Conservation (phyloP, 1,140 invertebrate species). For the Heliconius congener region DNA sequence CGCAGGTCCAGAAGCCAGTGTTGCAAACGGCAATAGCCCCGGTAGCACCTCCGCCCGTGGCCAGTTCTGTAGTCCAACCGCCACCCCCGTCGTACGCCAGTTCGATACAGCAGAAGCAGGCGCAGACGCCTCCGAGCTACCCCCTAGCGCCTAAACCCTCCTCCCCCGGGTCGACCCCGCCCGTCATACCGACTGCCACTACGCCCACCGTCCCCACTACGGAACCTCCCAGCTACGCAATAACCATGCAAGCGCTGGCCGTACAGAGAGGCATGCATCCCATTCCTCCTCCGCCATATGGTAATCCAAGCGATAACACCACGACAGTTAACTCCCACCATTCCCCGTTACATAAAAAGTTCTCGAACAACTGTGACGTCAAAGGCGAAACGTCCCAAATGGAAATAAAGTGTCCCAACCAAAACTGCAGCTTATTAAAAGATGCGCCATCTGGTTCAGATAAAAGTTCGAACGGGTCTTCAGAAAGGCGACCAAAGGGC, state of each 20-base stretch:
- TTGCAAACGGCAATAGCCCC: constrained; percentile 96
- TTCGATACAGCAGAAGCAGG: constrained; percentile 89
- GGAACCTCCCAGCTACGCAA: constrained; percentile 95
- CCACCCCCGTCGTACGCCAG: constrained; percentile 91
- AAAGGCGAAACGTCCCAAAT: constrained; percentile 84
- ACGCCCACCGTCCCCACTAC: constrained; percentile 89
- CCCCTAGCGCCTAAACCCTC: constrained; percentile 82
- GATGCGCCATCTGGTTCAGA: constrained; percentile 66
- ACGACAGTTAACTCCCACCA: constrained; percentile 79
- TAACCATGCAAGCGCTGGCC: constrained; percentile 94
- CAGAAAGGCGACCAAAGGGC: constrained; percentile 76
- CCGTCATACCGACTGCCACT: constrained; percentile 70
- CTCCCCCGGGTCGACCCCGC: constrained; percentile 80
- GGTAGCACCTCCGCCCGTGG: constrained; percentile 85
- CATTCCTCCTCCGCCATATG: constrained; percentile 87
- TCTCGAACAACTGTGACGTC: constrained; percentile 81
- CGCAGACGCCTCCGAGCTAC: constrained; percentile 79
- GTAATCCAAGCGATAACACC: constrained; percentile 78
- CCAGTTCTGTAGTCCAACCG: constrained; percentile 81
- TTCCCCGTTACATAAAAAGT: constrained; percentile 78
- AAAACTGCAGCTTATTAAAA: constrained; percentile 70
- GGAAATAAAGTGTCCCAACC: constrained; percentile 79
- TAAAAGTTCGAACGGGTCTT: constrained; percentile 72
- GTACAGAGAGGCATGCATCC: constrained; percentile 84
- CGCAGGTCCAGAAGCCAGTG: constrained; percentile 95